Evolutionary conservation across 1,140 invertebrate genomes (phyloP), one percentile per base, ranked within the genome.

Genomic region (Teleopsis dalmanni): DNA sequence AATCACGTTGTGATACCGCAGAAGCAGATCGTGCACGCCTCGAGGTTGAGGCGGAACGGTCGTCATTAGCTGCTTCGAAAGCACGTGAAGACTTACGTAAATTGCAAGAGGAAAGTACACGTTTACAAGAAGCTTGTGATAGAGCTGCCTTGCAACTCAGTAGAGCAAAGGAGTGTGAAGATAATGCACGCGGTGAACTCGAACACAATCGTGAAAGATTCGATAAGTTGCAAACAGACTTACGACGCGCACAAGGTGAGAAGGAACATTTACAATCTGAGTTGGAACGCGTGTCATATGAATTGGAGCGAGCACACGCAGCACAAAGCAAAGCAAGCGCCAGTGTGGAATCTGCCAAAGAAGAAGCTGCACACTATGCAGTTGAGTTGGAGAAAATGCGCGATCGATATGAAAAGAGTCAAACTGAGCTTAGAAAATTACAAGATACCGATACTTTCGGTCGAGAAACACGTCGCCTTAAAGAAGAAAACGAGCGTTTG

Each of bases 151-250:
- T 92, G 31, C 89, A 94, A 62, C 73, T 94, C 1, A 82, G 81
- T 42, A 78, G 91, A 57, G 83, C 86, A 19, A 91, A 92, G 66
- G 91, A 95, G 65, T 79, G 83, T 56, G 91, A 95, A 74, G 91
- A 94, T 54, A 93, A 94, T 65, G 83, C 87, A 9, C 90, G 91
- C 65, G 87, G 88, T 60, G 89, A 92, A 56, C 76, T 92, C 50
- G 90, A 93, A 58, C 87, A 94, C 78, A 78, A 90, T 36, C 79
- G 88, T n/a, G 91, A 94, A 60, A 79, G 89, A 33, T 89, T 88
- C 64, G 91, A 94, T 54, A 94, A 94, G 66, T 77, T 84, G 3
- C 87, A 91, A 62, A 84, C 87, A 34, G 89, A 94, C 64, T 69
- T 91, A 23, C 78, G 89, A 52, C 78, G 88, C 22, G 63, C 89